These are phyloP conservation scores for Oriolus oriolus DNA, from an alignment of 2,113 vertebrate genomes.

Conservation along the genomic window DNA sequence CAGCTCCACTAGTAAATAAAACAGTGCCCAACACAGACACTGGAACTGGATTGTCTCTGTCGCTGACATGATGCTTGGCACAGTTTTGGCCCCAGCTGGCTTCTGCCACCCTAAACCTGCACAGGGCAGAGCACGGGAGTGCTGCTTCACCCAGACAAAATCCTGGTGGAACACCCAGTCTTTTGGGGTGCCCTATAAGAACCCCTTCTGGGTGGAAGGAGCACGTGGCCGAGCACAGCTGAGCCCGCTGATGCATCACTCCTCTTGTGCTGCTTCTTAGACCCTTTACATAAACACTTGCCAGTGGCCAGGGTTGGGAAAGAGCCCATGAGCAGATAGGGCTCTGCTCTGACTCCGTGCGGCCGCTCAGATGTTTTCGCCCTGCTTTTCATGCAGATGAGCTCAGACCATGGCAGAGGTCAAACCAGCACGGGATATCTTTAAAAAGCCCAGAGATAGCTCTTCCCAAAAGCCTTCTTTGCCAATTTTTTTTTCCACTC, in stretches of 20 bases:
- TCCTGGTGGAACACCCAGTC: not conserved
- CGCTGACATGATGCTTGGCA: fast-evolving
- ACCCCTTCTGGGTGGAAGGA: not conserved
- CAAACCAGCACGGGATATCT: not conserved
- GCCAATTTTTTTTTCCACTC: not conserved
- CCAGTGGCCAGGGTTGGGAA: conserved; percentile 28
- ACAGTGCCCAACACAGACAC: not conserved
- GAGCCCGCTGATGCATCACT: conserved; percentile 26
- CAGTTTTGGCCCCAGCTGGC: not conserved
- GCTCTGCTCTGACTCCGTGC: conserved; percentile 34
- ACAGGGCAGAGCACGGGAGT: not conserved
- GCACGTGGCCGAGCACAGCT: not conserved
- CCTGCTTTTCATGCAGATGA: conserved; percentile 26
- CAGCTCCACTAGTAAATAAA: not conserved
- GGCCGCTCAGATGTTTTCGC: conserved; percentile 21
- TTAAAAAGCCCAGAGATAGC: not conserved
- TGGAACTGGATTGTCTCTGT: not conserved
- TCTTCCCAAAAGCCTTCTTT: not conserved
- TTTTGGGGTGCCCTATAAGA: not conserved
- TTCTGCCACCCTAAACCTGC: not conserved
- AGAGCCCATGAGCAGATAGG: not conserved
- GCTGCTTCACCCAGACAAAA: not conserved
- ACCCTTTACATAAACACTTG: conserved; percentile 50
- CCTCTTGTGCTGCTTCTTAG: conserved; percentile 21
- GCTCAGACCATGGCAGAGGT: conserved; percentile 30